phyloP scores from a whole-genome alignment of 2,113 vertebrate species.

The Serinus canaria region DNA sequence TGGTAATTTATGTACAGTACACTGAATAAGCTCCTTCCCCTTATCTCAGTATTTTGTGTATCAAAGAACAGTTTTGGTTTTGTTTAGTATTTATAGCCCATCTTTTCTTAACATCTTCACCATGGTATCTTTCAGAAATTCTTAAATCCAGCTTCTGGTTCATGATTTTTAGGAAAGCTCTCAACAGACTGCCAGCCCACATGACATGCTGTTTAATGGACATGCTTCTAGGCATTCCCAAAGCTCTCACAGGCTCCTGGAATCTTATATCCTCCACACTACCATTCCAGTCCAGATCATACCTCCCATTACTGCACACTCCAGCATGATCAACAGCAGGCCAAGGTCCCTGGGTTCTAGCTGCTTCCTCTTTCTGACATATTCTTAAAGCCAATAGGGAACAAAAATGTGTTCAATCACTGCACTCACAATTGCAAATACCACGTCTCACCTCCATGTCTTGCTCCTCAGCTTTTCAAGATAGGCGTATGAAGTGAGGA shows the following conservation, averaged over 20 bases:
- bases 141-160: not conserved
- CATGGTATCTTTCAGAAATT: not conserved
- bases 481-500: not conserved
- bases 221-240: not conserved
- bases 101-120: not conserved
- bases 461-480: not conserved
- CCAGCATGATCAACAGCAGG: not conserved
- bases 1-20: not conserved
- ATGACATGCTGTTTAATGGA: not conserved
- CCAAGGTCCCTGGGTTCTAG: not conserved
- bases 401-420: not conserved
- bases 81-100: not conserved
- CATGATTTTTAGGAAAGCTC: not conserved
- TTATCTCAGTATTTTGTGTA: not conserved
- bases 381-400: not conserved
- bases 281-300: not conserved
- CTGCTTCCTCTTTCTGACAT: not conserved
- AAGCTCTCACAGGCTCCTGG: not conserved
- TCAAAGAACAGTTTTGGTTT: not conserved
- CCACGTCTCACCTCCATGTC: accelerated
- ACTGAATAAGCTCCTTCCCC: not conserved
- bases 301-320: not conserved
- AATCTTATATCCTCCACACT: not conserved
- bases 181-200: not conserved
- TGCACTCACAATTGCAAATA: not conserved